Base-by-base conservation (phyloP, 2,888 invertebrate genomes). In the Eremobia ochroleuca region DNA sequence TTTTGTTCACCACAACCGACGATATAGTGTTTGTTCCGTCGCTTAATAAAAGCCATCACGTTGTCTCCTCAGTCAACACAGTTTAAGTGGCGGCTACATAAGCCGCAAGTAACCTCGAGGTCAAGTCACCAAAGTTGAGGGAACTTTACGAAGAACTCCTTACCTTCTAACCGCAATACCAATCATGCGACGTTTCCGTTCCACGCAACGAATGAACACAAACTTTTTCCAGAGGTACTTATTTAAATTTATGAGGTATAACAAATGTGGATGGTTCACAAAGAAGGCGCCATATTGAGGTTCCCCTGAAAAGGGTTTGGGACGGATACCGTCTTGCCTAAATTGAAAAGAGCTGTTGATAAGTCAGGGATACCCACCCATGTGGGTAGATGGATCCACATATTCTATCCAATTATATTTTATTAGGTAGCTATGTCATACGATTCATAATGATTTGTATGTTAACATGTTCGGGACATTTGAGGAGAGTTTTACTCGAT, bases 301-400 rank as follows among this genome's bases (percentile, higher is more conserved):
- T 77, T 76, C 37, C 74, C 70, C 74, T 87, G 77, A 88, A 83
- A 88, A 85, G 79, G 85, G 81, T 85, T 80, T 73, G 75, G 87
- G 72, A 68, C 62, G 78, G 79, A 86, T 77, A 76, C 77, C 77
- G 72, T 64, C 61, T 46, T 83, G 71, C 77, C 77, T 76, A 81
- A 83, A 85, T 85, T 85, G 82, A 87, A 87, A 83, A 76, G 81
- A 78, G 78, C 78, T 78, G 80, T 85, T 87, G 80, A 86, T 86
- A 87, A 85, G 85, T 85, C 80, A 87, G 76, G 79, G 79, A 73
- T 76, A 73, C 70, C 66, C 76, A 49, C 67, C 66, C 76, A 49
- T 83, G 59, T 68, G 65, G 62, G 73, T 72, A 59, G 79, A 71
- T 65, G 46, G 77, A 73, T 77, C 43, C 43, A 61, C 61, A 72